Evolutionary conservation across 1,140 invertebrate genomes (phyloP).

Genomic region (Pararge aegeria): DNA sequence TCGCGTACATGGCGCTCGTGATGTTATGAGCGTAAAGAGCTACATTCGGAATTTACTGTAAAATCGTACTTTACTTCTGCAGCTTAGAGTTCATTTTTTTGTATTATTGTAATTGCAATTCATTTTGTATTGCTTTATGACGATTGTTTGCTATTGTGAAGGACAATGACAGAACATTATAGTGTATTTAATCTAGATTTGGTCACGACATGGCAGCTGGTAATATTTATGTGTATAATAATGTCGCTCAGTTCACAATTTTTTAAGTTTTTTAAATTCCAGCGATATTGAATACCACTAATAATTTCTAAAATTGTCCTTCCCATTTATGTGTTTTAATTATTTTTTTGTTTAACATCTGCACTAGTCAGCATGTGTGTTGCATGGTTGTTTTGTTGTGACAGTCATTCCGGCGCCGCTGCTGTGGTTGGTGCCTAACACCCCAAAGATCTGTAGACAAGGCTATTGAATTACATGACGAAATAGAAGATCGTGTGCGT

Average conservation of each 20-base stretch:
- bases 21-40: slow-evolving; percentile 8
- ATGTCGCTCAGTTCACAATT: no score
- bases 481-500: slow-evolving; percentile 61
- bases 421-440: slow-evolving; percentile 66
- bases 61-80: slow-evolving; percentile 1
- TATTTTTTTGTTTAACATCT: slow-evolving; percentile 32
- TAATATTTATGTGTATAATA: no score
- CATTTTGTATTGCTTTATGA: slow-evolving; percentile 10
- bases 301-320: background rate
- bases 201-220: background rate
- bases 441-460: slow-evolving; percentile 55
- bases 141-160: background rate
- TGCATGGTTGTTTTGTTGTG: slow-evolving; percentile 68
- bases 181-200: background rate
- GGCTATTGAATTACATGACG: slow-evolving; percentile 49
- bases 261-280: no score
- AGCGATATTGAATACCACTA: no score
- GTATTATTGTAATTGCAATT: slow-evolving; percentile 4
- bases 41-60: background rate
- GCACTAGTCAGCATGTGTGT: slow-evolving; percentile 50
- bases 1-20: slow-evolving; percentile 29
- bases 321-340: slow-evolving; percentile 8
- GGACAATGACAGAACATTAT: slow-evolving; percentile 11
- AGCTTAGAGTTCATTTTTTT: slow-evolving; percentile 10
- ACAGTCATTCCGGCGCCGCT: slow-evolving; percentile 68